Percentiles rank a stretch among this genome's conserved stretches.
These are phyloP conservation scores for Ciconia maguari DNA, from an alignment of 2,113 vertebrate species.

Conservation along the genomic window DNA sequence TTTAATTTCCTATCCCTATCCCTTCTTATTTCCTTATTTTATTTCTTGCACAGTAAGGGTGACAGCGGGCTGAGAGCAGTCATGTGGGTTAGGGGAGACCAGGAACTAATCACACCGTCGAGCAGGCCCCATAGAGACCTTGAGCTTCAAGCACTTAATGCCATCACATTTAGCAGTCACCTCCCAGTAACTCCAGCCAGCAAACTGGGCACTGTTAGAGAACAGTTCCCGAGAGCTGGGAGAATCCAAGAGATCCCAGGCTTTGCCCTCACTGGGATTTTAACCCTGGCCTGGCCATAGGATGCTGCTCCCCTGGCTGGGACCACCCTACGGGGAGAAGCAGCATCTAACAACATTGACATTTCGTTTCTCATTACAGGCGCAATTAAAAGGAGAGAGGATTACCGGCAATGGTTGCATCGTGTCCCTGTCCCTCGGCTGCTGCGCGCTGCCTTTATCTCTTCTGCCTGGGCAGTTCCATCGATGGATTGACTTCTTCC, in stretches of 20 bases:
- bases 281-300: background rate
- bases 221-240: background rate
- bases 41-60: rapidly evolving
- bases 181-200: background rate
- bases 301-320: background rate
- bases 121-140: background rate
- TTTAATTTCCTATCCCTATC: background rate
- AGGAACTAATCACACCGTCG: rapidly evolving
- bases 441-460: background rate
- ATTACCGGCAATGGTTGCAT: background rate
- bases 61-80: background rate
- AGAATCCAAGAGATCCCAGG: background rate
- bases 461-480: slow-evolving; percentile 33
- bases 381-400: background rate
- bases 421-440: background rate
- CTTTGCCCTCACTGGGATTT: background rate
- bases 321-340: background rate
- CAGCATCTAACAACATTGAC: background rate
- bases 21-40: background rate
- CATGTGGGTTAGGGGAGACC: background rate
- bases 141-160: background rate
- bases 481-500: slow-evolving; percentile 38
- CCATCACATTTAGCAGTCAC: background rate
- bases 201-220: background rate
- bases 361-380: background rate